phyloP scores from a whole-genome alignment of 2,113 vertebrate species.

The Perccottus glenii region DNA sequence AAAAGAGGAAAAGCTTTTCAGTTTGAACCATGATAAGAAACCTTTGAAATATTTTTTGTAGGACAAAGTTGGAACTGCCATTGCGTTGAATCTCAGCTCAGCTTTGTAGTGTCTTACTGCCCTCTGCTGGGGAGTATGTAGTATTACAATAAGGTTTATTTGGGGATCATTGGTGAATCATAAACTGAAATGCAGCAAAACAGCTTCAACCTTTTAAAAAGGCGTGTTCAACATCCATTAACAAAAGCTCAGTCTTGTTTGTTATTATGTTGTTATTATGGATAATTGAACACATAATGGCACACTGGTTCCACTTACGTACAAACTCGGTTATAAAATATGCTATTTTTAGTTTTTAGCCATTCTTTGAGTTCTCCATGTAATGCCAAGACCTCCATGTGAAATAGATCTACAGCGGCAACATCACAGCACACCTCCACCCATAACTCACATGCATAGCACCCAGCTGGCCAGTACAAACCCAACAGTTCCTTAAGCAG shows the following conservation, averaged over 20 bases:
- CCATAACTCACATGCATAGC: neutral
- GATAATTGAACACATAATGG: too few species aligned
- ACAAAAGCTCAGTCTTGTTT: too few species aligned
- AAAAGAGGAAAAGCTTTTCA: neutral
- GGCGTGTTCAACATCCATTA: too few species aligned
- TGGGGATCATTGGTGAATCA: too few species aligned
- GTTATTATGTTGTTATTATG: too few species aligned
- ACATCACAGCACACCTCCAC: conserved; percentile 1
- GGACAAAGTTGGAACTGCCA: neutral
- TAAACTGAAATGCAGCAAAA: too few species aligned
- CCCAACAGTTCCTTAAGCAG: neutral
- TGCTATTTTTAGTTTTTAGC: too few species aligned
- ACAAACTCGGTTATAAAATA: too few species aligned
- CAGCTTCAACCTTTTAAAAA: too few species aligned
- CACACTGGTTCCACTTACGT: too few species aligned
- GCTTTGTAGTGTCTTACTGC: conserved; percentile 29
- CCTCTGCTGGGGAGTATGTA: conserved; percentile 19
- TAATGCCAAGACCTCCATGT: neutral
- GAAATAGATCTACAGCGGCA: conserved; percentile 3
- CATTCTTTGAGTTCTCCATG: neutral
- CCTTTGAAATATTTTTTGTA: neutral
- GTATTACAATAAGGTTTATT: conserved; percentile 18
- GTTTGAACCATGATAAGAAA: neutral
- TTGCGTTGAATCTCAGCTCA: neutral
- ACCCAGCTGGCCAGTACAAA: neutral